A percentile compares a stretch with the other conserved stretches of the same genome.
phyloP scores from a whole-genome alignment of 2,888 invertebrate species.

The Acholoe squamosa region DNA sequence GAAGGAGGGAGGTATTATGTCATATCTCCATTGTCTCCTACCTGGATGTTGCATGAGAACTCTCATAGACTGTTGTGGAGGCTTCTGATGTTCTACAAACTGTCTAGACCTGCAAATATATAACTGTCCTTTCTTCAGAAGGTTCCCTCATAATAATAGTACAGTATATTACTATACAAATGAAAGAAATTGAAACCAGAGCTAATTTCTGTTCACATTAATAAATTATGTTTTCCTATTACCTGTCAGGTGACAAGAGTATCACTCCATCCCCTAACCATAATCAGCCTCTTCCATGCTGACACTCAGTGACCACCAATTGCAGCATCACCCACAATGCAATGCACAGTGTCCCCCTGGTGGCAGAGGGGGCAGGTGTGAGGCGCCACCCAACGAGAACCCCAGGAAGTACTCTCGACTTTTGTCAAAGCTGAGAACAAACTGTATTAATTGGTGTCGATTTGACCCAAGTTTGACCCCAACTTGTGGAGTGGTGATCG shows the following conservation, averaged over 20 bases:
- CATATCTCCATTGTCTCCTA: background rate
- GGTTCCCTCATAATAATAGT: too few relatives aligned
- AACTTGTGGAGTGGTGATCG: background rate
- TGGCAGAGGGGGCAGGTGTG: slow-evolving; percentile 38
- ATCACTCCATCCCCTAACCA: too few relatives aligned
- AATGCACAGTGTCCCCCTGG: slow-evolving; percentile 43
- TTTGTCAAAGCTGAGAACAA: background rate
- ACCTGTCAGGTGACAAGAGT: background rate
- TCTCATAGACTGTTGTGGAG: background rate
- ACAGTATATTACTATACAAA: too few relatives aligned
- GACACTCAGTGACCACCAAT: slow-evolving; percentile 20
- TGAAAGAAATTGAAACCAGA: too few relatives aligned
- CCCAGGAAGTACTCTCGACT: slow-evolving; percentile 41
- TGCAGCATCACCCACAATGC: slow-evolving; percentile 33
- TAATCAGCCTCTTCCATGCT: background rate
- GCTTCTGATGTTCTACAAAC: too few relatives aligned
- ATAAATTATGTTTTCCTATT: too few relatives aligned
- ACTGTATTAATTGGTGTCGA: slow-evolving; percentile 4
- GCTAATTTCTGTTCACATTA: too few relatives aligned
- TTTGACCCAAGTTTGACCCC: background rate
- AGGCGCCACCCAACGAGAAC: background rate
- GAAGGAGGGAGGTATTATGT: slow-evolving; percentile 29
- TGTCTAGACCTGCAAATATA: too few relatives aligned
- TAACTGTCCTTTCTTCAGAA: too few relatives aligned
- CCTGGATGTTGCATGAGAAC: slow-evolving; percentile 8